These are phyloP conservation scores for Hemitrygon akajei DNA, from an alignment of 2,797 vertebrate species.

Conservation along the genomic window DNA sequence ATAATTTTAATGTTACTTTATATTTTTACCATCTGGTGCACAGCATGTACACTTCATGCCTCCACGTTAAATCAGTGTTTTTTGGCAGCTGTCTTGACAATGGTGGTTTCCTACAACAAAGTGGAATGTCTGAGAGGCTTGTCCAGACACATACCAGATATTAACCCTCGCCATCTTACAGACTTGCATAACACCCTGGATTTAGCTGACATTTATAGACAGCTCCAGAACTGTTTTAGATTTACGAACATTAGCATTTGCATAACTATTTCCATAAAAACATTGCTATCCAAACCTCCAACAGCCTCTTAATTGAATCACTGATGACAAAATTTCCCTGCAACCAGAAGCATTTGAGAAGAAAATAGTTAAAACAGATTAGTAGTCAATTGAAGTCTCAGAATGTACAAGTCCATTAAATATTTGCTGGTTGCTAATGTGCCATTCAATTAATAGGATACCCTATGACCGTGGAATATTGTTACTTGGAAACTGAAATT, in stretches of 20 bases:
- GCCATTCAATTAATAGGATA: not conserved
- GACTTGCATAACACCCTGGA: not conserved
- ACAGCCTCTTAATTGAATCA: not conserved
- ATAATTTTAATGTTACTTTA: not conserved
- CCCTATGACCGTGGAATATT: not conserved
- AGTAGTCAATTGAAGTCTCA: not conserved
- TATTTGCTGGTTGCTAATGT: not conserved
- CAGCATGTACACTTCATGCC: not conserved
- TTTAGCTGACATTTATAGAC: not conserved
- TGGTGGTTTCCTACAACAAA: conserved; percentile 1
- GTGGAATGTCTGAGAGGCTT: not conserved
- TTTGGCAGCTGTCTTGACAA: conserved; percentile 24
- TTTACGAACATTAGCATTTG: not conserved
- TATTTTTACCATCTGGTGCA: conserved; percentile 28
- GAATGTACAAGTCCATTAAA: not conserved
- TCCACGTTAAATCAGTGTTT: not conserved
- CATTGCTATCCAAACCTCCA: not conserved
- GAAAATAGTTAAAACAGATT: not conserved
- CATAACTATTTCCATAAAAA: not conserved
- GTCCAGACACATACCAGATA: not conserved
- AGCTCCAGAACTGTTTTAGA: not conserved
- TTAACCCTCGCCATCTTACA: not conserved
- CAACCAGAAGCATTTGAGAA: not conserved
- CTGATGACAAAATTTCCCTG: not conserved
- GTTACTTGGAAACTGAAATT: no score